Evolutionary conservation across 2,113 vertebrate genomes (phyloP).

Genomic region (Aplodontia rufa): DNA sequence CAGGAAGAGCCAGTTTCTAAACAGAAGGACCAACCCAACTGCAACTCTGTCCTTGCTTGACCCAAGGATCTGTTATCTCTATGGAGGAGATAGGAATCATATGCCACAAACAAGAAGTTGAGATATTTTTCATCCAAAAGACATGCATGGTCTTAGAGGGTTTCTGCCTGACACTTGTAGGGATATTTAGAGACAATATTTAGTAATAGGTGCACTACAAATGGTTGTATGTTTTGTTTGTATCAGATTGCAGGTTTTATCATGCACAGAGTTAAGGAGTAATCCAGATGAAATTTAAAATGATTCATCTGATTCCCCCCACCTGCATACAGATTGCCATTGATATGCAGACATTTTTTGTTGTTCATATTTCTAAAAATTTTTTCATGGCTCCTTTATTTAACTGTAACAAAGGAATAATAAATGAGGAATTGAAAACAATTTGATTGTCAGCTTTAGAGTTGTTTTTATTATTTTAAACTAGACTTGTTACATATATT

Average conservation of each 20-base stretch:
- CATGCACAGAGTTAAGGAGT: background rate
- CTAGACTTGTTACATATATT: background rate
- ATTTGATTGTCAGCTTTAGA: background rate
- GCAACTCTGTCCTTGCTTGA: background rate
- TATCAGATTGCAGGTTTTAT: background rate
- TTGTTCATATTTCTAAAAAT: background rate
- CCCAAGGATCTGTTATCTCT: background rate
- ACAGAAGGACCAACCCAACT: background rate
- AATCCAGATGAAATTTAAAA: background rate
- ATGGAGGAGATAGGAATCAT: background rate
- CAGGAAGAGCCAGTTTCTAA: background rate
- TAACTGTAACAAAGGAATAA: background rate
- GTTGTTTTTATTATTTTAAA: slow-evolving; percentile 55
- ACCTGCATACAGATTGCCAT: background rate
- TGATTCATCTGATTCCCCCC: background rate
- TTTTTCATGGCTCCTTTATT: slow-evolving; percentile 1
- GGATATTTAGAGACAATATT: background rate
- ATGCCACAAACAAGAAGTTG: background rate
- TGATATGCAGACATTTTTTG: background rate
- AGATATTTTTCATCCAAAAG: background rate
- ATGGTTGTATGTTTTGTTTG: background rate
- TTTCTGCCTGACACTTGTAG: background rate
- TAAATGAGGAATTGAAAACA: slow-evolving; percentile 1
- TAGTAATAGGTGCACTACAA: background rate
- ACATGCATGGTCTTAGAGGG: background rate